phyloP scores from a whole-genome alignment of 1,140 invertebrate species.

The Theocolax elegans region DNA sequence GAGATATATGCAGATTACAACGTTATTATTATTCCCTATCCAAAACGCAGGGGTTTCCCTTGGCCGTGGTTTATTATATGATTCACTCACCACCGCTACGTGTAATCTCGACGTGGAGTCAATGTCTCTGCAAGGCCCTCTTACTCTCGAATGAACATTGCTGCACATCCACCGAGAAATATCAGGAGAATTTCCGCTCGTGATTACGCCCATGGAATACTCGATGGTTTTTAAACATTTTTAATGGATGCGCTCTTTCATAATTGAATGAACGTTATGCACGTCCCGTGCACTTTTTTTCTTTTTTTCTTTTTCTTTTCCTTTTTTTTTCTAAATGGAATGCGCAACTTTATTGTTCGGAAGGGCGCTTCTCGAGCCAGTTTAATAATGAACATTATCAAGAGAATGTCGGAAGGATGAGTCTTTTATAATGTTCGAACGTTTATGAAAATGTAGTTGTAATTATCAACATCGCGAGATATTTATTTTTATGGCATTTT shows the following conservation, averaged over 20 bases:
- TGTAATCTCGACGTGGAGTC: neutral
- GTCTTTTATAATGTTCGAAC: too few relatives aligned
- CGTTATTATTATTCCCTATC: constrained; percentile 31
- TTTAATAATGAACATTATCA: too few relatives aligned
- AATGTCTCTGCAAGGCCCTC: neutral
- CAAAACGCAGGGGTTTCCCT: too few relatives aligned
- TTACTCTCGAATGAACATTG: neutral
- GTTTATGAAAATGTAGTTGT: too few relatives aligned
- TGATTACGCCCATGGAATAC: neutral
- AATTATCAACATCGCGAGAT: too few relatives aligned
- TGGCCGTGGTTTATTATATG: too few relatives aligned
- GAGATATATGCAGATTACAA: constrained; percentile 33
- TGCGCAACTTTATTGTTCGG: too few relatives aligned
- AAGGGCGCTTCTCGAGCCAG: too few relatives aligned
- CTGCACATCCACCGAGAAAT: neutral
- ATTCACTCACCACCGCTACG: constrained; percentile 11
- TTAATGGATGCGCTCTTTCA: constrained; percentile 7
- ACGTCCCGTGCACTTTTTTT: neutral
- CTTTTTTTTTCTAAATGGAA: too few relatives aligned
- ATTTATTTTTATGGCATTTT: too few relatives aligned
- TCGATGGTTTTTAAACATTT: constrained; percentile 12
- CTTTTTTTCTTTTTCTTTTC: neutral
- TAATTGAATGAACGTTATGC: neutral
- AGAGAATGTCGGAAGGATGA: too few relatives aligned
- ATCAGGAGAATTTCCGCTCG: neutral